Percentiles rank a stretch among this genome's conserved stretches.
phyloP scores from a whole-genome alignment of 2,113 vertebrate species.

The Ciconia boyciana region DNA sequence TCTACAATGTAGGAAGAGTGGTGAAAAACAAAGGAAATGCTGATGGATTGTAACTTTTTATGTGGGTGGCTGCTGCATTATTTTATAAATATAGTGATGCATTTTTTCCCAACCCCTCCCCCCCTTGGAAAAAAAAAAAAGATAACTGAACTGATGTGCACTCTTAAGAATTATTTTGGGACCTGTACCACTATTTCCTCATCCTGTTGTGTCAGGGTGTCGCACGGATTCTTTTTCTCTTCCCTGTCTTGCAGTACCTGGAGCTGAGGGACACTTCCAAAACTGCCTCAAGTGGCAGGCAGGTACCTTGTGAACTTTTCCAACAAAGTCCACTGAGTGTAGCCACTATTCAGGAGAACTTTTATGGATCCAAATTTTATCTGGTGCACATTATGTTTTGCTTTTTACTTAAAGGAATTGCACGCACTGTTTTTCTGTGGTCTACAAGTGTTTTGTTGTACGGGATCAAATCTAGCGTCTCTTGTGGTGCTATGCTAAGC shows the following conservation, averaged over 20 bases:
- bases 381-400: neutral
- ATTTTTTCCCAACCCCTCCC: neutral
- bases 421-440: neutral
- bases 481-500: neutral
- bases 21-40: neutral
- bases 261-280: neutral
- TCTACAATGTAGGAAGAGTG: neutral
- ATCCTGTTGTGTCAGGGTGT: neutral
- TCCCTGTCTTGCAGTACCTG: neutral
- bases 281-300: neutral
- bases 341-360: neutral
- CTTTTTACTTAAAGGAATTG: neutral
- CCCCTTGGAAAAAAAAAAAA: neutral
- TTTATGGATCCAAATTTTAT: neutral
- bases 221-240: neutral
- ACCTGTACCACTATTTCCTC: neutral
- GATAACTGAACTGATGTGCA: neutral
- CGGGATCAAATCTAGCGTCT: neutral
- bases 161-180: neutral
- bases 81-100: neutral
- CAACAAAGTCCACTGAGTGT: neutral
- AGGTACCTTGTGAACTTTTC: neutral
- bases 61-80: neutral
- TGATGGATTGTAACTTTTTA: neutral
- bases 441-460: neutral